These are phyloP conservation scores for Hylaea fasciaria DNA, from an alignment of 2,888 invertebrate species.

Conservation along the genomic window DNA sequence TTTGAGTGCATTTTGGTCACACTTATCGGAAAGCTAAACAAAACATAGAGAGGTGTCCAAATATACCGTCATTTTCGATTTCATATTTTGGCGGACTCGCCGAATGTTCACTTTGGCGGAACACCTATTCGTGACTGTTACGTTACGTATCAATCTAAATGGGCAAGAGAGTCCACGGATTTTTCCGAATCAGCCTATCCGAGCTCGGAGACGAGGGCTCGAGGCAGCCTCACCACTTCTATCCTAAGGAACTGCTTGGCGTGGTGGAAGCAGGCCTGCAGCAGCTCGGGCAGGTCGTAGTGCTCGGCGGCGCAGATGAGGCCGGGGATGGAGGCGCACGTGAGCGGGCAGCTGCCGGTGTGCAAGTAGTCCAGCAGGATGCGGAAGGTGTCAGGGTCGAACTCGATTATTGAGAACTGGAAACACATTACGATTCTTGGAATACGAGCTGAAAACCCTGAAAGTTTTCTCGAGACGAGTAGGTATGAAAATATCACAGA, in stretches of 20 bases:
- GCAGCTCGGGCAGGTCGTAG: conserved; percentile 95
- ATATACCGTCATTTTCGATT: too few species aligned
- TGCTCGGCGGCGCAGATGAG: conserved; percentile 97
- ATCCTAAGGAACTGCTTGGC: conserved; percentile 96
- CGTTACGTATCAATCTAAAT: too few species aligned
- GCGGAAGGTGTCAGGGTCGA: conserved; percentile 96
- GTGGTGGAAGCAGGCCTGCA: conserved; percentile 98
- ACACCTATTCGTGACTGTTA: too few species aligned
- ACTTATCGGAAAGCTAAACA: too few species aligned
- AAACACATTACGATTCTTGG: conserved; percentile 34
- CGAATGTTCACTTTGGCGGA: too few species aligned
- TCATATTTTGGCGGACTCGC: too few species aligned
- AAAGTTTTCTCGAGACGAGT: not conserved
- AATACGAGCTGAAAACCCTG: too few species aligned
- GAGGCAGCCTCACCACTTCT: conserved; percentile 91
- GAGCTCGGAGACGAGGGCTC: not conserved
- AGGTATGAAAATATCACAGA: too few species aligned
- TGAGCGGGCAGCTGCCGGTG: conserved; percentile 95
- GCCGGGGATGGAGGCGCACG: conserved; percentile 96
- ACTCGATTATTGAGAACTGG: conserved; percentile 97
- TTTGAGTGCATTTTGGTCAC: not conserved
- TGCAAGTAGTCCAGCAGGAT: conserved; percentile 96
- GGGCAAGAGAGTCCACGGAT: too few species aligned
- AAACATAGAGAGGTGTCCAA: too few species aligned
- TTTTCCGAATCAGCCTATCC: too few species aligned